Evolutionary conservation across 2,113 vertebrate genomes (phyloP).

Genomic region (Ageneiosus marmoratus): DNA sequence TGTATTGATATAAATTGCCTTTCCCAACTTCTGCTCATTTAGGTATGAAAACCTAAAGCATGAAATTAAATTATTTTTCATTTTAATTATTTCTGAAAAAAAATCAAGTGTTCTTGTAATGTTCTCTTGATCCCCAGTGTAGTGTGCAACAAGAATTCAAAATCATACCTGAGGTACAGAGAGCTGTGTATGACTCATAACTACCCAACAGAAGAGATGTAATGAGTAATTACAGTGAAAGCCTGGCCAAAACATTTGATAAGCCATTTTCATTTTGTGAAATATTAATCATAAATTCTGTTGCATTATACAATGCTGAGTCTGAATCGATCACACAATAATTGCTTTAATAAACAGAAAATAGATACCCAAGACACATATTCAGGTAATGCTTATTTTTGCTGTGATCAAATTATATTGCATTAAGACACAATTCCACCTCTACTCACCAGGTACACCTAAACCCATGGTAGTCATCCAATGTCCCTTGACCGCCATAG

Average conservation of each 20-base stretch:
- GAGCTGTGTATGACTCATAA: background rate
- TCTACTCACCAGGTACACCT: conserved; percentile 75
- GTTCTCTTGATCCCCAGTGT: too few relatives aligned
- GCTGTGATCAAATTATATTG: background rate
- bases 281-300: background rate
- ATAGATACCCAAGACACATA: background rate
- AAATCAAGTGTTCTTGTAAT: too few relatives aligned
- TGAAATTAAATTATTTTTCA: too few relatives aligned
- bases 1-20: too few relatives aligned
- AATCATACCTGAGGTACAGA: background rate
- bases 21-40: too few relatives aligned
- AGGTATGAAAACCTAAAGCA: too few relatives aligned
- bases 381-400: background rate
- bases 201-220: background rate
- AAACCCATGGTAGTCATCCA: conserved; percentile 79
- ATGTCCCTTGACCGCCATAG: conserved; percentile 86
- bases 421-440: background rate
- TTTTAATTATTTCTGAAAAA: too few relatives aligned
- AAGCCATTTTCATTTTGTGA: background rate
- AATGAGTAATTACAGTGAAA: background rate
- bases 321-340: background rate
- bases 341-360: background rate
- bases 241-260: background rate
- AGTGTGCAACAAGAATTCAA: background rate
- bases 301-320: background rate